Base-by-base conservation (phyloP, 2,888 invertebrate genomes). In the Diloba caeruleocephala region DNA sequence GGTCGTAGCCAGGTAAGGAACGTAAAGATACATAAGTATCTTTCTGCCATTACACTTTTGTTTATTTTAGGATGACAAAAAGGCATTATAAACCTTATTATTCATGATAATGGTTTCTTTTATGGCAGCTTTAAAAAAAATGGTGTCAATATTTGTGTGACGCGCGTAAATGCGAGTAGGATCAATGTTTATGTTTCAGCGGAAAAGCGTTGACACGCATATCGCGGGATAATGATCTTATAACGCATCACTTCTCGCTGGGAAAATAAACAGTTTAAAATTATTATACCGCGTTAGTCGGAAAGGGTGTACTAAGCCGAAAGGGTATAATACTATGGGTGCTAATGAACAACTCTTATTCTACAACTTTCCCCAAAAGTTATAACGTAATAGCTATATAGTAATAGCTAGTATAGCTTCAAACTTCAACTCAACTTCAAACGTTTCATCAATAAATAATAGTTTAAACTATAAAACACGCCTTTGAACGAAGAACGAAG, bases 51-150 rank as follows among this genome's bases (percentile, higher is more conserved):
- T 60, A 67, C 26, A 37, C n/a, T n/a, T 17, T 14, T 63, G 44
- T 54, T 67, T 60, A 54, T 43, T 48, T 54, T 17, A 31, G 43
- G 21, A 29, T n/a, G 29, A 38, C 29, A 45, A 60, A 60, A 53
- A 32, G 17, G 32, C 43, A 54, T 44, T 45, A 67, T 28, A 9
- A 13, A 14, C 36, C 41, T 60, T 67, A 61, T 66, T 66, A 60
- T 61, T 67, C 42, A 61, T 48, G 42, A 54, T 49, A 46, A 63
- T 42, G 54, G 48, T 13, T n/a, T 8, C 21, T 7, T 32, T 53
- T 43, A 60, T 14, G 52, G 52, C 28, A 31, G 42, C 60, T 66
- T 66, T 66, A 43, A 53, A 58, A 53, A 42, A 59, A 58, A 39
- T 26, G 25, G 26, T 5, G n/a, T 13, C 26, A 13, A 32, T 53